phyloP scores from a whole-genome alignment of 2,113 vertebrate species.

The Cygnus buccinator region DNA sequence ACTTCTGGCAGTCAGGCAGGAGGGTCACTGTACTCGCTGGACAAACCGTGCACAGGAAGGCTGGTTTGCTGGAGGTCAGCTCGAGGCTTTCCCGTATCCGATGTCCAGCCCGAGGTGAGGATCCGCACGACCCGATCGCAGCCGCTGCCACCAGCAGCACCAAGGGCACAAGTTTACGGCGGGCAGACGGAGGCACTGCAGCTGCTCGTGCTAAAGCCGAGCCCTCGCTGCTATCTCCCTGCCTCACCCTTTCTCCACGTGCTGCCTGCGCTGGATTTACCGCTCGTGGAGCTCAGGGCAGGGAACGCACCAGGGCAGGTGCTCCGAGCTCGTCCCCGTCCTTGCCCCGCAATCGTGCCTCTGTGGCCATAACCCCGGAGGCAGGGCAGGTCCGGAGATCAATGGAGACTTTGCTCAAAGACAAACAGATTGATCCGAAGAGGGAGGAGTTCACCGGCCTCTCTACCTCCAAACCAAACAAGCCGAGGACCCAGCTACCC shows the following conservation, averaged over 20 bases:
- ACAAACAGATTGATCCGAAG: constrained; percentile 49
- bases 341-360: not conserved
- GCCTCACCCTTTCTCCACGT: not conserved
- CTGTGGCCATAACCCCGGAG: constrained; percentile 13
- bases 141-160: not conserved
- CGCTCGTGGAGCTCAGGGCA: not conserved
- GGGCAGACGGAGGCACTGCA: not conserved
- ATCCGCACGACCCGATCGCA: not conserved
- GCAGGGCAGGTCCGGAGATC: not conserved
- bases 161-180: not conserved
- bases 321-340: not conserved
- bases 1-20: no score
- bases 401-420: constrained; percentile 26
- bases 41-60: not conserved
- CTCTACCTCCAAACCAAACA: constrained; percentile 14
- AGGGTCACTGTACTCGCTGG: not conserved
- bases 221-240: not conserved
- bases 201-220: not conserved
- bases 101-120: not conserved
- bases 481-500: not conserved
- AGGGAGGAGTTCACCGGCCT: constrained; percentile 28
- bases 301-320: not conserved
- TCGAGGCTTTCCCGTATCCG: not conserved
- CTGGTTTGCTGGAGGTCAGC: not conserved
- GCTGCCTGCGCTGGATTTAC: not conserved